A percentile compares a stretch with the other conserved stretches of the same genome.
Conservation (phyloP, 2,888 invertebrate genomes). For the Gastrophysa polygoni region DNA sequence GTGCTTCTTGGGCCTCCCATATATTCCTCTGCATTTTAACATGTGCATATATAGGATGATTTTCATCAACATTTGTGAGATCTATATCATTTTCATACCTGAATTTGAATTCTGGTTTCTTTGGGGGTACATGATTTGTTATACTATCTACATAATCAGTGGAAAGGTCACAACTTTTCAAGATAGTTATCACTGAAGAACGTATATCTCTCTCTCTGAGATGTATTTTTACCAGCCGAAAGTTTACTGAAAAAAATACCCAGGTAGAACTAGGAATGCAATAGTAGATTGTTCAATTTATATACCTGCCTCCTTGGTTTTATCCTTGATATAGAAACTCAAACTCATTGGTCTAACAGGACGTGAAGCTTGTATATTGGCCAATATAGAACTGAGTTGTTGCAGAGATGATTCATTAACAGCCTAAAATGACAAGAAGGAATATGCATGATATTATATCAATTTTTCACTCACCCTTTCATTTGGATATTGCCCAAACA, state of each 20-base stretch:
- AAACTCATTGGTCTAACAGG: conserved; percentile 68
- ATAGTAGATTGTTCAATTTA: conserved; percentile 22
- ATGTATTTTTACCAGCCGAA: conserved; percentile 76
- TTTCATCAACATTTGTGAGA: conserved; percentile 55
- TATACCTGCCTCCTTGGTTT: conserved; percentile 50
- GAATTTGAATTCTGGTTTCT: conserved; percentile 21
- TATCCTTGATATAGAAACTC: conserved; percentile 79
- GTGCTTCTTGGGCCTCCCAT: conserved; percentile 52
- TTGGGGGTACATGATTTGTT: conserved; percentile 48
- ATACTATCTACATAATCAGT: conserved; percentile 87
- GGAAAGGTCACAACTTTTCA: conserved; percentile 82
- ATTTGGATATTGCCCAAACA: conserved; percentile 89
- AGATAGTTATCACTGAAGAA: conserved; percentile 75
- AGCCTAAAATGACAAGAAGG: conserved; percentile 60
- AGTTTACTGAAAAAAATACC: conserved; percentile 62
- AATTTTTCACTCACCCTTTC: conserved; percentile 68
- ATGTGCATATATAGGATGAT: conserved; percentile 63
- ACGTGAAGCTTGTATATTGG: conserved; percentile 73
- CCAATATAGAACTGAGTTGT: conserved; percentile 82
- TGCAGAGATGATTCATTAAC: conserved; percentile 91
- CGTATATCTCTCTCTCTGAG: conserved; percentile 72
- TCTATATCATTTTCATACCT: conserved; percentile 48
- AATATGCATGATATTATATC: conserved; percentile 7
- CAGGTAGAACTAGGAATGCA: conserved; percentile 12
- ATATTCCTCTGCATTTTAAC: conserved; percentile 60